Percentiles rank a stretch among this genome's conserved stretches.
Conservation (phyloP, 2,797 vertebrate genomes). For the Microchirus variegatus region DNA sequence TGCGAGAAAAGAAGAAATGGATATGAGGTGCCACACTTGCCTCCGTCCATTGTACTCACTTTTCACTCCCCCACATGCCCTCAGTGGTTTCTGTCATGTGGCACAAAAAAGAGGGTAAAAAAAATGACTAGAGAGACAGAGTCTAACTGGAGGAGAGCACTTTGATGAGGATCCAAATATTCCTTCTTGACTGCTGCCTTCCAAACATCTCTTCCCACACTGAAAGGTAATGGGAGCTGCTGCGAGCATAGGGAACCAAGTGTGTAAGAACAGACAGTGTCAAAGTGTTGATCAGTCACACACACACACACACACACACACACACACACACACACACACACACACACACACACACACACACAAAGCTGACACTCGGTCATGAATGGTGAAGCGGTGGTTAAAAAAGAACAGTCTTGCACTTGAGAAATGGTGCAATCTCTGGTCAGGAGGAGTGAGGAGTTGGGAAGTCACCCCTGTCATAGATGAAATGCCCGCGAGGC, state of each 20-base stretch:
- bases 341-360: not conserved
- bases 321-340: not conserved
- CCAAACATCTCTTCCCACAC: conserved; percentile 37
- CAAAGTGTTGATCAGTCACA: conserved; percentile 1
- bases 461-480: conserved; percentile 47
- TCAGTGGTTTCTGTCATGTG: conserved; percentile 62
- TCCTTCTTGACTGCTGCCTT: conserved; percentile 51
- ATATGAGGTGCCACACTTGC: conserved; percentile 74
- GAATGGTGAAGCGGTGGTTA: not conserved
- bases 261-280: conserved; percentile 12
- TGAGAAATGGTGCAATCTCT: too few species aligned
- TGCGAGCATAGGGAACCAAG: conserved; percentile 12
- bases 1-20: conserved; percentile 70
- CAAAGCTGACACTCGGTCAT: not conserved
- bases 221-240: conserved; percentile 21
- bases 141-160: conserved; percentile 48
- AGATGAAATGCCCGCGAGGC: conserved; percentile 54
- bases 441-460: conserved; percentile 24
- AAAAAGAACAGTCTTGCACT: conserved; percentile 7
- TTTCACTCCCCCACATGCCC: conserved; percentile 66
- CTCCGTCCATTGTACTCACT: conserved; percentile 77
- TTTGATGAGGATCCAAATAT: conserved; percentile 68
- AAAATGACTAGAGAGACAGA: conserved; percentile 53
- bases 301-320: not conserved
- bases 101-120: conserved; percentile 24